Evolutionary conservation across 2,797 vertebrate genomes (phyloP).

Genomic region (Scomberomorus guttatus): DNA sequence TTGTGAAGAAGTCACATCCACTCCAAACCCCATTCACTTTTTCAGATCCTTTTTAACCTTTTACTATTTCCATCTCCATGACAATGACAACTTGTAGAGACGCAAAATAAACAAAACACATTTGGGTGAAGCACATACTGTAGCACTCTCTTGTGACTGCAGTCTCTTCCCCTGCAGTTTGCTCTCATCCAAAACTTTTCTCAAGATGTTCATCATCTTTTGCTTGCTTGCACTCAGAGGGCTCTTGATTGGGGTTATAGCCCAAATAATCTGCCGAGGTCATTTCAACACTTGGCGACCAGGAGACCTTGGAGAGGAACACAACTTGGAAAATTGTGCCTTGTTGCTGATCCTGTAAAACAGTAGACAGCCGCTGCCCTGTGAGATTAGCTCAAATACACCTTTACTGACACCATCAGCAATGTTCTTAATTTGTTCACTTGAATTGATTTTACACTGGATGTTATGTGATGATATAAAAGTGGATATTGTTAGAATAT

Average conservation of each 20-base stretch:
- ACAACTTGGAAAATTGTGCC: conserved; percentile 5
- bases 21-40: conserved; percentile 23
- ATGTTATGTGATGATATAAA: neutral
- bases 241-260: conserved; percentile 8
- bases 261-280: neutral
- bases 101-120: conserved; percentile 14
- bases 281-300: conserved; percentile 22
- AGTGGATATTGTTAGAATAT: too few relatives aligned
- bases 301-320: too few relatives aligned
- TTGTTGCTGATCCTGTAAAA: neutral
- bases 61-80: conserved; percentile 3
- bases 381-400: neutral
- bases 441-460: neutral
- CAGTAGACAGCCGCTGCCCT: neutral
- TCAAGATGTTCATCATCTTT: conserved; percentile 2
- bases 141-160: neutral
- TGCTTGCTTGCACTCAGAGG: conserved; percentile 12
- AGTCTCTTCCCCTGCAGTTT: conserved; percentile 6
- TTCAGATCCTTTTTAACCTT: conserved; percentile 27
- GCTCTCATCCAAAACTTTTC: neutral
- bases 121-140: neutral
- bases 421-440: neutral
- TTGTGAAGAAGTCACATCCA: conserved; percentile 17
- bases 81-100: conserved; percentile 7
- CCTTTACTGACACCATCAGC: neutral